These are phyloP conservation scores for Drosophila recens DNA, from an alignment of 2,888 invertebrate species.

Conservation along the genomic window DNA sequence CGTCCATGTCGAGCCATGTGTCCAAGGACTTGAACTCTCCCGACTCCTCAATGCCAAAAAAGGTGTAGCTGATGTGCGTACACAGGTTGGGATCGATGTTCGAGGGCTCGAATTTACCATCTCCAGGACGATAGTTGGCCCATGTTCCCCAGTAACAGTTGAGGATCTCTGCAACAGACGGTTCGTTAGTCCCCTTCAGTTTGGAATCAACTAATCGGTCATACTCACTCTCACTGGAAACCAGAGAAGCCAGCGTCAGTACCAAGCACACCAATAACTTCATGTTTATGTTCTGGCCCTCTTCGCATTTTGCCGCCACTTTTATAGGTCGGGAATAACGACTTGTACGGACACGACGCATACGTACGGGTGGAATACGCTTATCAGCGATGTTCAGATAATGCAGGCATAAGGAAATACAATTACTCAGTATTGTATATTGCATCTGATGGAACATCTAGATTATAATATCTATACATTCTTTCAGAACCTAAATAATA, in stretches of 20 bases:
- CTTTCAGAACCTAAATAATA: constrained; percentile 16
- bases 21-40: constrained; percentile 69
- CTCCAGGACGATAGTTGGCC: constrained; percentile 73
- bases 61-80: constrained; percentile 76
- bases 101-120: constrained; percentile 67
- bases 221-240: constrained; percentile 56
- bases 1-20: constrained; percentile 68
- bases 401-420: constrained; percentile 28
- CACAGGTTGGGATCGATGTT: constrained; percentile 73
- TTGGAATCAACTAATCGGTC: accelerated
- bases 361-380: not conserved
- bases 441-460: constrained; percentile 31
- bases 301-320: constrained; percentile 8
- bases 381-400: constrained; percentile 49
- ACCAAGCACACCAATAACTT: constrained; percentile 42
- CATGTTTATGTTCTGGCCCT: constrained; percentile 41
- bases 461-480: constrained; percentile 4
- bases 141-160: constrained; percentile 80
- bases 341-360: not conserved
- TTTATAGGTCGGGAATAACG: constrained; percentile 51
- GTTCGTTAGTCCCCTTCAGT: not conserved
- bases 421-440: constrained; percentile 49
- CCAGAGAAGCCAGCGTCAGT: constrained; percentile 52
- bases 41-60: constrained; percentile 69
- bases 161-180: constrained; percentile 54